Evolutionary conservation across 2,888 invertebrate genomes (phyloP).

Genomic region (Papilio demoleus): DNA sequence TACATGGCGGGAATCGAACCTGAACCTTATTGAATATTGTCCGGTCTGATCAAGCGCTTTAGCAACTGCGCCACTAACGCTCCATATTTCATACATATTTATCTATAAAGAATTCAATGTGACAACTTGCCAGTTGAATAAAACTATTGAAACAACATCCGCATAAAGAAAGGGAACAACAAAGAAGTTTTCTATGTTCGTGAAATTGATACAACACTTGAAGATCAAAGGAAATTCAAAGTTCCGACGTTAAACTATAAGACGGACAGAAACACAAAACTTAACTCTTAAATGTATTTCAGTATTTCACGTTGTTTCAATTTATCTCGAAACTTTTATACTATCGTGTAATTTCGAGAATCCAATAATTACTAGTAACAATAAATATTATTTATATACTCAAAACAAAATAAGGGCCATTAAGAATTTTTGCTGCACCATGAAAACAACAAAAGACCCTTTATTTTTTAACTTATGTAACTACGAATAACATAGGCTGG

Average conservation of each 20-base stretch:
- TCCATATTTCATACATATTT: background rate
- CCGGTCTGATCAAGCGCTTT: too few relatives aligned
- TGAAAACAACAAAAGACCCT: too few relatives aligned
- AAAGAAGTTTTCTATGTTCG: constrained; percentile 15
- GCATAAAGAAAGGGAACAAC: background rate
- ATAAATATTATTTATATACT: too few relatives aligned
- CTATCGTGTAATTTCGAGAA: too few relatives aligned
- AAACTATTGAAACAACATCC: background rate
- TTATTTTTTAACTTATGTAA: too few relatives aligned
- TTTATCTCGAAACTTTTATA: background rate
- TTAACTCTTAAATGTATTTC: constrained; percentile 7
- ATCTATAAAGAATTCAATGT: background rate
- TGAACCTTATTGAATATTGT: too few relatives aligned
- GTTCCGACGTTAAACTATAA: constrained; percentile 14
- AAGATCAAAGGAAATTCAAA: constrained; percentile 27
- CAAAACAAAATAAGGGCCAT: too few relatives aligned
- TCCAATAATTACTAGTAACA: background rate
- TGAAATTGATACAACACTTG: constrained; percentile 24
- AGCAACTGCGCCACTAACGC: too few relatives aligned
- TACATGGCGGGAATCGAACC: too few relatives aligned
- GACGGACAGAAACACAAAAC: constrained; percentile 12
- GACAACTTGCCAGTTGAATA: constrained; percentile 1
- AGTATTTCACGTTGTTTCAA: background rate
- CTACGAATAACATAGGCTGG: too few relatives aligned
- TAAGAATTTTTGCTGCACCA: too few relatives aligned